Evolutionary conservation across 2,888 invertebrate species (phyloP).

Genomic region (Lumbricus terrestris): DNA sequence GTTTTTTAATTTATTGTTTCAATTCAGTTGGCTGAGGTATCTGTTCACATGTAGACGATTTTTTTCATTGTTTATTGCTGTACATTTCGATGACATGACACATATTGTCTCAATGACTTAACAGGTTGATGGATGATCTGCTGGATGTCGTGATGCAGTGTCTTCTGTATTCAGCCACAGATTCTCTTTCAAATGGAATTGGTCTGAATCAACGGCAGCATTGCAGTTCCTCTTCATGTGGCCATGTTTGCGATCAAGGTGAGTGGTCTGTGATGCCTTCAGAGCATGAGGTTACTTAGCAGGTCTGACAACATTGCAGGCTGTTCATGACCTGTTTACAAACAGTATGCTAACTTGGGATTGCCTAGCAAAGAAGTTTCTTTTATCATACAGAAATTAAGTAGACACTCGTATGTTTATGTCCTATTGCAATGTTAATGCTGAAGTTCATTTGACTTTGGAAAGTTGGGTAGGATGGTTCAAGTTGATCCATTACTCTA

Average conservation of each 20-base stretch:
- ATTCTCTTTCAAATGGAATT: background rate
- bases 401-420: background rate
- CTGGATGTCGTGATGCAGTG: constrained; percentile 7
- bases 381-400: background rate
- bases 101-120: background rate
- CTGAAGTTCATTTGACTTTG: background rate
- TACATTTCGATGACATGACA: background rate
- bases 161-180: background rate
- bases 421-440: background rate
- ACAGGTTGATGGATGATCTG: background rate
- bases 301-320: no score
- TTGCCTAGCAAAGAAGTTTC: background rate
- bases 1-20: no score
- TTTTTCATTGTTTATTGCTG: background rate
- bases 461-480: background rate
- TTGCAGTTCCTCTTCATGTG: background rate
- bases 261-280: background rate
- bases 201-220: background rate
- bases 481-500: background rate
- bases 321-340: no score
- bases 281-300: background rate
- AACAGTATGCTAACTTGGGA: background rate
- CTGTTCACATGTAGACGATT: no score
- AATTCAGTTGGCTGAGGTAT: no score
- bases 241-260: background rate